Conservation (phyloP, 1,140 invertebrate genomes). For the Bombus sibiricus region DNA sequence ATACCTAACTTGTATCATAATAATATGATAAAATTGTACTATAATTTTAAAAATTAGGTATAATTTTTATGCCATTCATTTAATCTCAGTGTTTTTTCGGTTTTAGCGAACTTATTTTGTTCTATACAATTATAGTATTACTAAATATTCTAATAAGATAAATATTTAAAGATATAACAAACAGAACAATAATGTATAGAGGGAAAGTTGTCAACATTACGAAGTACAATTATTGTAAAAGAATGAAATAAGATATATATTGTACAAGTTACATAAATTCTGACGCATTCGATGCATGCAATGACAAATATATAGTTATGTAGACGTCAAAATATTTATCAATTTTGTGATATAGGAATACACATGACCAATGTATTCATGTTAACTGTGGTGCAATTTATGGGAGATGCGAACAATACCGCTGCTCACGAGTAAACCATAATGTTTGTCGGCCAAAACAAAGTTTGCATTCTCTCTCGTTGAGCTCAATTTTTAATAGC, state of each 20-base stretch:
- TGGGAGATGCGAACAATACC: conserved; percentile 6
- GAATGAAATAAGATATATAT: neutral
- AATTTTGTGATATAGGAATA: conserved; percentile 50
- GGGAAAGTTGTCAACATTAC: neutral
- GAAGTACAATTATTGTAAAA: neutral
- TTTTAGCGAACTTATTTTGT: neutral
- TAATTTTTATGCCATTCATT: neutral
- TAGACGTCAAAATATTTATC: conserved; percentile 13
- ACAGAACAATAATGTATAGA: neutral
- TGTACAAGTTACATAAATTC: neutral
- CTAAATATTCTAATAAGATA: conserved; percentile 8
- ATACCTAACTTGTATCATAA: too few species aligned
- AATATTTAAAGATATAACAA: neutral
- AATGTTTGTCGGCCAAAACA: neutral
- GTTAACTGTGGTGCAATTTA: conserved; percentile 37
- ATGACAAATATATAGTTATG: conserved; percentile 7
- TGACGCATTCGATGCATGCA: neutral
- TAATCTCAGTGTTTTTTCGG: neutral
- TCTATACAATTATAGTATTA: neutral
- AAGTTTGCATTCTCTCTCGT: conserved; percentile 36
- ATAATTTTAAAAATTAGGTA: too few species aligned
- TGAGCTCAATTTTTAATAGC: conserved; percentile 50
- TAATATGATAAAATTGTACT: too few species aligned
- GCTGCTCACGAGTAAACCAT: neutral
- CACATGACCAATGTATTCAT: conserved; percentile 28